Evolutionary conservation across 1,140 invertebrate genomes (phyloP), one percentile per base, ranked within the genome.

Genomic region (Campodea augens): DNA sequence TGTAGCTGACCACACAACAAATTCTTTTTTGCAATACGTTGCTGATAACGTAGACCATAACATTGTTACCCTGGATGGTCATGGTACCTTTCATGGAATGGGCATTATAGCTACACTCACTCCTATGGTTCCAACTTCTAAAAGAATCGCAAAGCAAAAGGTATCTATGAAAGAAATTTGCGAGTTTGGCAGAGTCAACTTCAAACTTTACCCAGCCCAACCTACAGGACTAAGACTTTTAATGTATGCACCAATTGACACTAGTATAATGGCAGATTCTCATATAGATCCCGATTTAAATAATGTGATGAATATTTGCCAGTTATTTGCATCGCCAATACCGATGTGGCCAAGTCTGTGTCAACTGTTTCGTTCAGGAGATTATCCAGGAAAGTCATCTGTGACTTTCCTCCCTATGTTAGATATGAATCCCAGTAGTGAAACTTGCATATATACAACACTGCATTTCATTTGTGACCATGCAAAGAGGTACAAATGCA

Each of bases 1-100:
- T 38, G 41, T 22, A 27, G 36, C 15, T 5, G n/a, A 25, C n/a
- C 36, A 25, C 13, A n/a, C n/a, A n/a, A 10, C 32, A 19, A 38
- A 41, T 13, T 19, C 44, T 29, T 52, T 51, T 25, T 21, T 52
- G 18, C 49, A 57, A 39, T 56, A 46, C 41, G 41, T 55, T 40
- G 55, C 52, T 18, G 52, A 55, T 37, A 57, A 58, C 44, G 20
- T 37, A 37, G 36, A 37, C 36, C 3, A 37, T 42, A 57, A 57
- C 32, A 29, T 51, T 18, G 3, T 32, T 7, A 58, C 54, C 3
- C 7, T 58, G 2, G 54, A 58, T 49, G 55, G 56, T 7, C 36
- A 49, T 15, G 48, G 45, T n/a, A 55, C 52, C 10, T 56, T 58
- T 46, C 54, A 59, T 50, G 52, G 51, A 1, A 56, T 58, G 56